These are phyloP conservation scores for Rambutsinella grinnellia DNA, from an alignment of 2,888 invertebrate genomes.

Conservation along the genomic window DNA sequence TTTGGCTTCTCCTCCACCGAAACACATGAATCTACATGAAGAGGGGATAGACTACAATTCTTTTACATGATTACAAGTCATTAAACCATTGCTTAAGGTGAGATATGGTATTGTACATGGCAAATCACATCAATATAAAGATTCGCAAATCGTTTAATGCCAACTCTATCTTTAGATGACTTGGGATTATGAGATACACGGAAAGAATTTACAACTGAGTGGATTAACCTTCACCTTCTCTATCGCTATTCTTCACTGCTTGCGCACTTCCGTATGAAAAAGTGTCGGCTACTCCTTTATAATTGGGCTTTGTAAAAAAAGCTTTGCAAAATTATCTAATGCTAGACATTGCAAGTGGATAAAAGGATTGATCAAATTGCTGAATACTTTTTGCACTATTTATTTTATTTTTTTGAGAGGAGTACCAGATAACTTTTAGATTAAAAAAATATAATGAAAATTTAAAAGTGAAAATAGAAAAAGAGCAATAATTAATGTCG, in stretches of 20 bases:
- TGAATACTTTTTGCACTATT: too few species aligned
- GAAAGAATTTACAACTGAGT: neutral
- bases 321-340: too few species aligned
- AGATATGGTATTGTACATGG: neutral
- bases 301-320: too few species aligned
- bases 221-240: constrained; percentile 16
- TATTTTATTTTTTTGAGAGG: too few species aligned
- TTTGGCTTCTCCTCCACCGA: neutral
- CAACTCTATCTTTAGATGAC: neutral
- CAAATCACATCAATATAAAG: neutral
- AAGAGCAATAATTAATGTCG: too few species aligned
- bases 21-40: neutral
- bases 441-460: too few species aligned
- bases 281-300: too few species aligned
- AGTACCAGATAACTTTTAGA: too few species aligned
- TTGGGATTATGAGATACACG: neutral
- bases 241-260: neutral
- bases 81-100: neutral
- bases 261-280: neutral
- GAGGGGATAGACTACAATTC: neutral
- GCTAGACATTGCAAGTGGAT: too few species aligned
- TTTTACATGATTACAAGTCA: neutral
- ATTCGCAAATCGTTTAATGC: neutral
- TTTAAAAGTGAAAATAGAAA: too few species aligned
- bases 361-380: too few species aligned